Conservation (phyloP, 2,797 vertebrate genomes). For the Glossophaga mutica region DNA sequence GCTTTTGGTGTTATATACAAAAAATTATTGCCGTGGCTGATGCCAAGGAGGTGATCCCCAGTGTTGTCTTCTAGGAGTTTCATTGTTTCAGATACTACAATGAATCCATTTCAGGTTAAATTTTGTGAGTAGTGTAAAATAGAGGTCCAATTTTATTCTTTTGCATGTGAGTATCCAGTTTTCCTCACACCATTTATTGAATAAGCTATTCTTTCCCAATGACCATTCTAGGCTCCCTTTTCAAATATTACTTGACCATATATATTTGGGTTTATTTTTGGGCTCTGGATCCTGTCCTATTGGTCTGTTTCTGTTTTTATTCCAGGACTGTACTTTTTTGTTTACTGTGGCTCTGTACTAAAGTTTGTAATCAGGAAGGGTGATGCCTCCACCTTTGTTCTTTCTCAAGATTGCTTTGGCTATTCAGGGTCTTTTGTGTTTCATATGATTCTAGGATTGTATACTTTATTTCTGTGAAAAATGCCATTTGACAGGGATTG, state of each 20-base stretch:
- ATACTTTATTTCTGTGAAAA: background rate
- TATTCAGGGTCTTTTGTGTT: background rate
- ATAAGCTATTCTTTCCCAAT: background rate
- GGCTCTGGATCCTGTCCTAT: background rate
- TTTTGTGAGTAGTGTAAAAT: background rate
- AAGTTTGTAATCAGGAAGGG: background rate
- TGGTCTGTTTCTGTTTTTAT: background rate
- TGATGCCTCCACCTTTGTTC: background rate
- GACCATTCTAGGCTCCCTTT: background rate
- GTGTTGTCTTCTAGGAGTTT: background rate
- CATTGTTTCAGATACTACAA: background rate
- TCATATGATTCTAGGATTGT: background rate
- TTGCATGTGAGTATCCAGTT: background rate
- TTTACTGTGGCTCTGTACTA: background rate
- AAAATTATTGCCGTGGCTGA: background rate
- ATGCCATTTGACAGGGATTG: background rate
- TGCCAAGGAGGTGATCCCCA: background rate
- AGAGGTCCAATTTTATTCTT: background rate
- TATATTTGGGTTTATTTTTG: background rate
- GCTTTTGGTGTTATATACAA: background rate
- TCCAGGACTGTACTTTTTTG: background rate
- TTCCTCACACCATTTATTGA: background rate
- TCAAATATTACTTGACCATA: background rate
- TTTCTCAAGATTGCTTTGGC: background rate
- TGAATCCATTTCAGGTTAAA: background rate